These are phyloP conservation scores for Rhinatrema bivittatum DNA, from an alignment of 2,797 vertebrate species.

Conservation along the genomic window DNA sequence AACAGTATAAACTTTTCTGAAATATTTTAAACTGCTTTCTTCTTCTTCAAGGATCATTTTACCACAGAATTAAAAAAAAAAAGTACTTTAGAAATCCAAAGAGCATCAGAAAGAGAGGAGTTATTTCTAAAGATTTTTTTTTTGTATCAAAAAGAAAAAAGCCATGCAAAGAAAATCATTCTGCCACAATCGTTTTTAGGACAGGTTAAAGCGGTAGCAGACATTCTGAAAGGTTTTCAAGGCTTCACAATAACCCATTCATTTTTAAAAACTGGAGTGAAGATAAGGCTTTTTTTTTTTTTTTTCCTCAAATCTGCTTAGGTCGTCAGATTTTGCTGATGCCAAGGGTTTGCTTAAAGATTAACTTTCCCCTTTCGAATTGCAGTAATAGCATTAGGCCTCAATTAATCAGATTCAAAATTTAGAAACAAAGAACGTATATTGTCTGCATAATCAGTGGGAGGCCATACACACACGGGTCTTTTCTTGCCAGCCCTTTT, in stretches of 20 bases:
- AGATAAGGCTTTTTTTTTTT: constrained; percentile 21
- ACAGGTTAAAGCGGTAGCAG: background rate
- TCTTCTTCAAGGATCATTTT: too few species aligned
- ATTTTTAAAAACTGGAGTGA: constrained; percentile 16
- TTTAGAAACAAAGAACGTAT: constrained; percentile 46
- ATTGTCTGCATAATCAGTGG: constrained; percentile 41
- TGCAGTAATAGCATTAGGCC: constrained; percentile 40
- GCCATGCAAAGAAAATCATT: too few species aligned
- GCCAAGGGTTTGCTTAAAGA: constrained; percentile 33
- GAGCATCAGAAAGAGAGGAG: too few species aligned
- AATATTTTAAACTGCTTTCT: too few species aligned
- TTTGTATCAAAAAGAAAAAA: too few species aligned
- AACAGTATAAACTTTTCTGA: too few species aligned
- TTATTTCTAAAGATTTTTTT: too few species aligned
- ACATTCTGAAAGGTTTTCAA: constrained; percentile 1
- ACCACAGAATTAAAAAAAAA: too few species aligned
- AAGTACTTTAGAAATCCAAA: too few species aligned
- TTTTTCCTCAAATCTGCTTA: constrained; percentile 29
- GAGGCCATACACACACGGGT: constrained; percentile 25
- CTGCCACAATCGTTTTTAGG: background rate
- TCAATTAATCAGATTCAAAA: constrained; percentile 50
- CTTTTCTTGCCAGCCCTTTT: constrained; percentile 37
- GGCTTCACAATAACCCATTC: constrained; percentile 14
- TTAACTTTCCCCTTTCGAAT: constrained; percentile 45
- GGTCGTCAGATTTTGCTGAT: constrained; percentile 33